Evolutionary conservation across 2,113 vertebrate genomes (phyloP).

Genomic region (Ornithorhynchus anatinus): DNA sequence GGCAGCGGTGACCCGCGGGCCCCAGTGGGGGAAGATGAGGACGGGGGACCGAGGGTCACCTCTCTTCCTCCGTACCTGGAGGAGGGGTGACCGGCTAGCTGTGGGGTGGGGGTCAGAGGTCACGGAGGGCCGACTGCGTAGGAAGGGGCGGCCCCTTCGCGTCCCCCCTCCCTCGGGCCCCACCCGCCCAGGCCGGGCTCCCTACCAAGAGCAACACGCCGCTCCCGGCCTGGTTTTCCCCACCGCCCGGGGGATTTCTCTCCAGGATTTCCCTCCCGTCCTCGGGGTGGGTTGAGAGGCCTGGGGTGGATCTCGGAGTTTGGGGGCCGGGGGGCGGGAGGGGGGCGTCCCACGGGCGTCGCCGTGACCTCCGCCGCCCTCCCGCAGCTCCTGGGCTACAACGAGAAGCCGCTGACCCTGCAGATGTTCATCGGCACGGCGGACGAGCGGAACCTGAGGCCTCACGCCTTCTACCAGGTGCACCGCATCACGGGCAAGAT

Average conservation of each 20-base stretch:
- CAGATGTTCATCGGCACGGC: slow-evolving; percentile 94
- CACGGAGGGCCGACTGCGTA: slow-evolving; percentile 43
- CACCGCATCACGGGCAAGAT: slow-evolving; percentile 92
- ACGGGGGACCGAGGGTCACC: slow-evolving; percentile 4
- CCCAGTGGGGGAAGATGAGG: slow-evolving; percentile 33
- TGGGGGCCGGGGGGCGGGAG: not conserved
- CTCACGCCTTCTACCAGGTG: slow-evolving; percentile 93
- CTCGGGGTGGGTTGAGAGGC: slow-evolving; percentile 3
- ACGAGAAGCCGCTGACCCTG: slow-evolving; percentile 87
- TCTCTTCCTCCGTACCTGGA: slow-evolving; percentile 33
- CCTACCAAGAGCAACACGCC: slow-evolving; percentile 47
- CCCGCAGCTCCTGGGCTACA: slow-evolving; percentile 82
- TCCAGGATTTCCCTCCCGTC: slow-evolving; percentile 22
- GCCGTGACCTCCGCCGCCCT: not conserved
- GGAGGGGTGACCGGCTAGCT: slow-evolving; percentile 51
- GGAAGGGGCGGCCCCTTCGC: slow-evolving; percentile 23
- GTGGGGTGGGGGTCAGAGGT: slow-evolving; percentile 47
- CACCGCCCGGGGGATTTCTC: slow-evolving; percentile 18
- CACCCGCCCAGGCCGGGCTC: slow-evolving; percentile 36
- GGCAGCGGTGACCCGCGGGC: slow-evolving; percentile 35
- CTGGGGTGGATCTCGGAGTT: not conserved
- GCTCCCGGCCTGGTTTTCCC: slow-evolving; percentile 50
- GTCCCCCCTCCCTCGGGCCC: slow-evolving; percentile 31
- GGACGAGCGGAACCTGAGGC: slow-evolving; percentile 86
- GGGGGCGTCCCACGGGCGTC: not conserved